phyloP scores from a whole-genome alignment of 2,797 vertebrate genomes.

The Phataginus tetradactyla region DNA sequence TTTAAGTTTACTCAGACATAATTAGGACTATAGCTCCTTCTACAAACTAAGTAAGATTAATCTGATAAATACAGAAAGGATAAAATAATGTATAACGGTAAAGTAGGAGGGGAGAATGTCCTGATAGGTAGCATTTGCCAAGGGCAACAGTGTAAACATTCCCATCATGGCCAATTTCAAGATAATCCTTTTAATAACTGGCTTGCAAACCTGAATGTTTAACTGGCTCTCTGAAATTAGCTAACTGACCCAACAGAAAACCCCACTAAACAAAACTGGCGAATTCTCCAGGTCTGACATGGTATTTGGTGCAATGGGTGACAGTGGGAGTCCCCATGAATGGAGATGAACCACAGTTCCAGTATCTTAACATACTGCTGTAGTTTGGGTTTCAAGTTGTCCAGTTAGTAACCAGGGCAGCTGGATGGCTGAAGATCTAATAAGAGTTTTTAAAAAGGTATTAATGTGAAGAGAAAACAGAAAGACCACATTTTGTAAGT shows the following conservation, averaged over 20 bases:
- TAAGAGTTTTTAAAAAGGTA: neutral
- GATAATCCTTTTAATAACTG: neutral
- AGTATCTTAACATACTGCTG: neutral
- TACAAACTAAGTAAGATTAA: neutral
- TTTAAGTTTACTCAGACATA: constrained; percentile 25
- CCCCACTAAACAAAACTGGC: neutral
- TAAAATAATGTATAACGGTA: neutral
- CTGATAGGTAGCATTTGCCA: neutral
- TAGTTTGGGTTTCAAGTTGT: neutral
- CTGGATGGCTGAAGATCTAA: neutral
- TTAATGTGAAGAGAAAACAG: neutral
- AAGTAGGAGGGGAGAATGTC: neutral
- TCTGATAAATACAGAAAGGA: neutral
- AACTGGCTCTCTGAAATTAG: neutral
- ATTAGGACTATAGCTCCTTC: neutral
- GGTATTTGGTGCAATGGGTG: neutral
- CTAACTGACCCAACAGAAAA: neutral
- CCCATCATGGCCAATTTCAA: neutral
- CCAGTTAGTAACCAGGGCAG: neutral
- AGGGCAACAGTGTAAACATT: neutral
- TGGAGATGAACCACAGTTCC: neutral
- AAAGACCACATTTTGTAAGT: neutral
- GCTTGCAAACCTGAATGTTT: neutral
- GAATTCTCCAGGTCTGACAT: neutral
- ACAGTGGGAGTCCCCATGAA: neutral